These are phyloP conservation scores for Zoanthus solanderi DNA, from an alignment of 92 coral and sea anemone species.

Conservation along the genomic window DNA sequence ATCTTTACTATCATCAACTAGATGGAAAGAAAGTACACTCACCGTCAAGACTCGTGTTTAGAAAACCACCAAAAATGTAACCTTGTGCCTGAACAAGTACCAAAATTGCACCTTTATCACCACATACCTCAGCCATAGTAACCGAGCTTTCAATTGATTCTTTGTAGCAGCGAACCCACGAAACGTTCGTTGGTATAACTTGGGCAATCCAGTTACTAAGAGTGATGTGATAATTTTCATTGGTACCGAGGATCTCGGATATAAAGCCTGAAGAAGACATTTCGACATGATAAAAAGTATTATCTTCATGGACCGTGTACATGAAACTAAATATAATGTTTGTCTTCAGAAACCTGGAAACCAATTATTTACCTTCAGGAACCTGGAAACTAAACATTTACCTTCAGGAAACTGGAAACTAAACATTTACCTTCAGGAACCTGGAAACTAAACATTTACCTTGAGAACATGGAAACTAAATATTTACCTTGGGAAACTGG, in stretches of 20 bases:
- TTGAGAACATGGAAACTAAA: too few species aligned
- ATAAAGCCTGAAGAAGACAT: constrained; percentile 19
- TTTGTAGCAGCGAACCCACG: constrained; percentile 42
- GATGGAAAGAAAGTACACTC: not conserved
- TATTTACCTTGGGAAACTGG: too few species aligned
- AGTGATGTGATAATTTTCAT: constrained; percentile 11
- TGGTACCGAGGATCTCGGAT: constrained; percentile 46
- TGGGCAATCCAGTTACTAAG: constrained; percentile 12
- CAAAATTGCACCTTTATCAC: constrained; percentile 17
- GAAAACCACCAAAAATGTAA: constrained; percentile 44
- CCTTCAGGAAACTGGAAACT: too few species aligned
- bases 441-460: too few species aligned
- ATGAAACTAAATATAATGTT: too few species aligned
- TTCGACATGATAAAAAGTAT: not conserved
- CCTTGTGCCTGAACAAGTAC: constrained; percentile 3
- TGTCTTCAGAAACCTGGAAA: too few species aligned
- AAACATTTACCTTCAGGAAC: too few species aligned
- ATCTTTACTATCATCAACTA: too few species aligned
- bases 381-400: too few species aligned
- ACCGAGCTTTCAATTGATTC: constrained; percentile 8
- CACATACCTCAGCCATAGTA: not conserved
- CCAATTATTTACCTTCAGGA: too few species aligned
- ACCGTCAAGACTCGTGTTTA: constrained; percentile 13
- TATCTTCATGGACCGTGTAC: too few species aligned
- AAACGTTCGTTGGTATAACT: not conserved